A percentile compares a stretch with the other conserved stretches of the same genome.
These are phyloP conservation scores for Loripinus fragilis DNA, from an alignment of 2,888 invertebrate genomes.

Conservation along the genomic window DNA sequence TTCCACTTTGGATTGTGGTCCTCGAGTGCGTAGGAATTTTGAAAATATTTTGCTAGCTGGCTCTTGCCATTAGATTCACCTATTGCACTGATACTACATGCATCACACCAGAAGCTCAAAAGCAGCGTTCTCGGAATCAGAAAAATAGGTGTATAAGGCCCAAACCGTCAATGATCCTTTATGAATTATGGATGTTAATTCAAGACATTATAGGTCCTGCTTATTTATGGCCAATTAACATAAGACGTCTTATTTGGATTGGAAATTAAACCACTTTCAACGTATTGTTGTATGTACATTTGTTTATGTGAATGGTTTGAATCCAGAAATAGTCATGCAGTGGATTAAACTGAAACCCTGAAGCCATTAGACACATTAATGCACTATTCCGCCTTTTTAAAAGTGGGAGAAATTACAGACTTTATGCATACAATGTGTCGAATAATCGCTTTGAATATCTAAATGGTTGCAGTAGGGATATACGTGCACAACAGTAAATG, in stretches of 20 bases:
- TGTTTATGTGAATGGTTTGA: conserved; percentile 23
- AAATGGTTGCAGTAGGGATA: not conserved
- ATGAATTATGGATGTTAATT: conserved; percentile 16
- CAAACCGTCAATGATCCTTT: too few species aligned
- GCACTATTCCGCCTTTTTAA: not conserved
- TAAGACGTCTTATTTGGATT: conserved; percentile 24
- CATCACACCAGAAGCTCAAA: too few species aligned
- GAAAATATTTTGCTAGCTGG: too few species aligned
- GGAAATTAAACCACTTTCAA: not conserved
- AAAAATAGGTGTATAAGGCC: too few species aligned
- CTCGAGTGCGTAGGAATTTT: too few species aligned
- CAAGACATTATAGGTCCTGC: conserved; percentile 24
- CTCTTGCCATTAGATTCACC: too few species aligned
- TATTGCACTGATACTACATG: too few species aligned
- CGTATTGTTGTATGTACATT: conserved; percentile 12
- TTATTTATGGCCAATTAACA: not conserved
- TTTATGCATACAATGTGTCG: not conserved
- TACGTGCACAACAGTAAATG: not conserved
- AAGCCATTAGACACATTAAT: conserved; percentile 10
- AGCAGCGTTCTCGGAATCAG: too few species aligned
- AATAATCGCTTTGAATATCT: not conserved
- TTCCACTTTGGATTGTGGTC: too few species aligned
- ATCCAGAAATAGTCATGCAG: conserved; percentile 7
- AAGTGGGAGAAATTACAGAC: not conserved
- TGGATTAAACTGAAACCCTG: conserved; percentile 12